Base-by-base conservation (phyloP, 2,113 vertebrate genomes). In the Saccopteryx leptura region DNA sequence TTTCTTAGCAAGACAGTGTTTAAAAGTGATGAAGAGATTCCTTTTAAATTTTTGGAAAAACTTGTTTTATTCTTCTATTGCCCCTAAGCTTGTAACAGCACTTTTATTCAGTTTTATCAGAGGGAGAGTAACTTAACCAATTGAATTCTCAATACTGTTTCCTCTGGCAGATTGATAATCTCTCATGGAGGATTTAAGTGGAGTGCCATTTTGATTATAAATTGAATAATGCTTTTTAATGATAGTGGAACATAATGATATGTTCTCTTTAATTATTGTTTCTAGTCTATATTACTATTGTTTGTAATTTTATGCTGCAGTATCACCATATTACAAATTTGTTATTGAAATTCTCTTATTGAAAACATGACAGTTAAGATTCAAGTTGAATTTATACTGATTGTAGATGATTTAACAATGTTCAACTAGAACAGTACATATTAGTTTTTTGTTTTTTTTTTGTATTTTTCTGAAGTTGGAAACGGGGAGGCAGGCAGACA, bases 391-490 rank as follows among this genome's bases (percentile, higher is more conserved):
- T 86, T 94, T 95, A 78, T 86, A 81, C 13, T 14, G 1, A 61
- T 72, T 93, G 19, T 50, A 89, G 28, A 68, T 96, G 60, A 65
- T 33, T 76, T 88, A 80, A 76, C 1, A 61, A n/a, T 94, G 54
- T 60, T 93, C n/a, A 74, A 63, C 60, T 84, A 85, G 33, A 90
- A 87, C 9, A 86, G 0, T 79, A 7, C 61, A 60, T 79, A 56
- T 88, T 95, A 88, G 14, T 84, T 94, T 94, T 80, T 88, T 95
- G 85, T 11, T 81, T 94, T 94, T 80, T 39, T 39, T 39, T 39
- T 2, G 39, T 39, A 39, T 39, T 39, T 39, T 39, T 39, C 39
- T 39, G 39, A 39, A 39, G 39, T 39, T 39, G 39, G 39, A 39
- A 39, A 39, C 39, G 39, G 39, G 39, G 39, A 39, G 39, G 39